Evolutionary conservation across 2,888 invertebrate genomes (phyloP), one percentile per base, ranked within the genome.

Genomic region (Tubiluchus corallicola): DNA sequence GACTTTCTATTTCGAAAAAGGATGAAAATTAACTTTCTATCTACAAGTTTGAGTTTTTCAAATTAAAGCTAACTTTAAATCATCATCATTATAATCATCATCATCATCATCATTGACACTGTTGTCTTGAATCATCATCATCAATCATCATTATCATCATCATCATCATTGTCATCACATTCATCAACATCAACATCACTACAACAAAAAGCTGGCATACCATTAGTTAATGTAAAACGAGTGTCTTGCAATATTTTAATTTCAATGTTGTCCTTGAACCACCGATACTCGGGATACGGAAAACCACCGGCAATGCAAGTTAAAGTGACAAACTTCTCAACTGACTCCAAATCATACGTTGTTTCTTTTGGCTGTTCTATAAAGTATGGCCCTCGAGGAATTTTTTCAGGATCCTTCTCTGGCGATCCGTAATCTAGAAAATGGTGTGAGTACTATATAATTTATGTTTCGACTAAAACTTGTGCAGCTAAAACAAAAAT

Each of bases 331-430:
- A 39, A 15, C 15, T 39, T 17, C 17, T 17, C 40, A 9, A 15
- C 40, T 13, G 37, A 37, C 16, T 44, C n/a, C 5, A 21, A 5
- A 4, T 42, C 17, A 4, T 44, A 18, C 0, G 83, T 80, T 16
- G 76, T 79, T 58, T 81, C 76, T 13, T 71, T 69, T 0, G 92
- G 90, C 59, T 90, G 82, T 55, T 76, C 76, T 4, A 80, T 76
- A 58, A 94, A 88, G 57, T 74, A 80, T 2, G 94, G 94, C 1
- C 92, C 92, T 52, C 79, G 70, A 0, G 85, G 84, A 51, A 92
- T 76, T 55, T 75, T 74, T 48, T 75, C 74, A 1, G 79, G 78
- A 63, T 92, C 81, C 51, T 71, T 74, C 39, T 84, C 74, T 57
- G 82, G 79, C 43, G 84, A 62, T 0, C 90, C 90, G 65, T 87